These are phyloP conservation scores for Genyomyrus donnyi DNA, from an alignment of 2,113 vertebrate species.

Conservation along the genomic window DNA sequence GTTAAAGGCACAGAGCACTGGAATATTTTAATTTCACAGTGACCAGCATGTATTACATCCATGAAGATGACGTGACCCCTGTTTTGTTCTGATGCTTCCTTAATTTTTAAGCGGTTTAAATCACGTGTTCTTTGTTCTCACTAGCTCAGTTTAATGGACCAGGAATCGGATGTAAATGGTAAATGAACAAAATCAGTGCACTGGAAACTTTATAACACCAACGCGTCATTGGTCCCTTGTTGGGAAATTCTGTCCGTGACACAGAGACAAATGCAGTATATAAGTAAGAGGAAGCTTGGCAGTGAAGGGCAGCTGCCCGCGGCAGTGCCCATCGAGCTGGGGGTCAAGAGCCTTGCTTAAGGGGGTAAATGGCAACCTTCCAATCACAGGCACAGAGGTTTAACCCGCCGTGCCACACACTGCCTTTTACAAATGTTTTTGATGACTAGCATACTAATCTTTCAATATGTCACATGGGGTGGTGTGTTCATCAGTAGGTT, in stretches of 20 bases:
- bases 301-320: background rate
- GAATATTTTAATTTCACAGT: background rate
- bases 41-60: background rate
- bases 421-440: background rate
- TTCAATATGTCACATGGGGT: background rate
- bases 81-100: background rate
- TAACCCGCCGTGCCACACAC: background rate
- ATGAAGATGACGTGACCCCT: background rate
- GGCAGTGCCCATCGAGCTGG: background rate
- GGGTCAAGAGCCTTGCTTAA: background rate
- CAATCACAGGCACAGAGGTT: background rate
- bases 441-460: background rate
- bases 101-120: background rate
- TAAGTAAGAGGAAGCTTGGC: background rate
- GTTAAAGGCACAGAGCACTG: background rate
- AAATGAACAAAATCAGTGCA: background rate
- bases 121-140: background rate
- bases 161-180: background rate
- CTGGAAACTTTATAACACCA: background rate
- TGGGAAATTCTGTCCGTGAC: background rate
- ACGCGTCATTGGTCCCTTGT: background rate
- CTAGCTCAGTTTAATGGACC: background rate
- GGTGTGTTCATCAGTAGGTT: background rate
- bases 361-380: background rate
- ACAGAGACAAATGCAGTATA: background rate